Conservation (phyloP, 1,140 invertebrate genomes). For the Nebria ingens region DNA sequence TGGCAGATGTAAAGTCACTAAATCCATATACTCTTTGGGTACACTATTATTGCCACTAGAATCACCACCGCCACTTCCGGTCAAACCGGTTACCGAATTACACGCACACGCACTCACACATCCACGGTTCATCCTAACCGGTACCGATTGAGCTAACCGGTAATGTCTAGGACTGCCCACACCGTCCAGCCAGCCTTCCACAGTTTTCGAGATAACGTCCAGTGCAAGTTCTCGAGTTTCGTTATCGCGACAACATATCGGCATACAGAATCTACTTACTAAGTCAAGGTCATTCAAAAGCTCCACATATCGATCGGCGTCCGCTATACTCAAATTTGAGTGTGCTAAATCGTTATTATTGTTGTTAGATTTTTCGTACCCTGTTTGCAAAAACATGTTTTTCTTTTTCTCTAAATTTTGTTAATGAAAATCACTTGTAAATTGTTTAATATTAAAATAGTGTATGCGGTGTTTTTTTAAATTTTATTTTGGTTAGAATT, state of each 20-base stretch:
- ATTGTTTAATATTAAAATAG: background rate
- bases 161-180: conserved; percentile 38
- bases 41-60: conserved; percentile 36
- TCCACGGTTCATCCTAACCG: background rate
- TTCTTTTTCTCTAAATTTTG: background rate
- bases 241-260: conserved; percentile 41
- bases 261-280: conserved; percentile 41
- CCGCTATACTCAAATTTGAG: conserved; percentile 9
- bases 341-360: conserved; percentile 20
- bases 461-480: background rate
- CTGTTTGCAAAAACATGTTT: conserved; percentile 29
- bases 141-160: conserved; percentile 15
- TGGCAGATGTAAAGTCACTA: conserved; percentile 45
- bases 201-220: conserved; percentile 41
- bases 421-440: background rate
- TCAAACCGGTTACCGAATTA: background rate
- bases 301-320: conserved; percentile 17
- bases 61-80: conserved; percentile 13
- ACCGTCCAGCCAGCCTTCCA: conserved; percentile 45
- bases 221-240: conserved; percentile 41
- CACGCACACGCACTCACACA: background rate
- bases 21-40: conserved; percentile 39
- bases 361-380: conserved; percentile 26
- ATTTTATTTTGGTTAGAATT: background rate
- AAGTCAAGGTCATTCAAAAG: conserved; percentile 37